A percentile compares a stretch with the other conserved stretches of the same genome.
Conservation (phyloP, 2,888 invertebrate species). For the Argyresthia goedartella region DNA sequence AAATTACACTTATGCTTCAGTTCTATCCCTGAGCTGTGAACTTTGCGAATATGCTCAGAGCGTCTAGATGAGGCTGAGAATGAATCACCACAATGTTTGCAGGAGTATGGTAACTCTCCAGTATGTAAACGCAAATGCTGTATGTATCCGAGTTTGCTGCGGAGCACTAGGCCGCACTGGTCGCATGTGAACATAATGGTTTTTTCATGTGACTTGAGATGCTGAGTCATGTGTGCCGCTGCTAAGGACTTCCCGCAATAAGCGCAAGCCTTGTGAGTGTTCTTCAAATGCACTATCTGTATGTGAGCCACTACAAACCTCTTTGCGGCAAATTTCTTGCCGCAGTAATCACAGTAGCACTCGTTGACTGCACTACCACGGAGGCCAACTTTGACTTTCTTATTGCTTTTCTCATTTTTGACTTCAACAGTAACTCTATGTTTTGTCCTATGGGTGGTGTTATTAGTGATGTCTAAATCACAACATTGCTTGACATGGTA, state of each 20-base stretch:
- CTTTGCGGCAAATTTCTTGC: slow-evolving; percentile 45
- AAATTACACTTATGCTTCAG: slow-evolving; percentile 35
- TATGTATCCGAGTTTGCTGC: slow-evolving; percentile 38
- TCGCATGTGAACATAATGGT: slow-evolving; percentile 29
- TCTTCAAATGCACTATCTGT: slow-evolving; percentile 51
- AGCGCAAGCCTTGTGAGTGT: slow-evolving; percentile 43
- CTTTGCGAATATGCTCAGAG: slow-evolving; percentile 42
- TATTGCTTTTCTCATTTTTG: slow-evolving; percentile 26
- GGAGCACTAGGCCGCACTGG: slow-evolving; percentile 35
- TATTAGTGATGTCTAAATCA: slow-evolving; percentile 26
- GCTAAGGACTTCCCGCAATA: slow-evolving; percentile 48
- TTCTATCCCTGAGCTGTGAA: slow-evolving; percentile 27
- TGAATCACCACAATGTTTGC: slow-evolving; percentile 37
- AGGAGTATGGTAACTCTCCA: slow-evolving; percentile 46
- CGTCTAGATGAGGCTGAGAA: slow-evolving; percentile 50
- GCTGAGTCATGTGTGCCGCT: slow-evolving; percentile 48
- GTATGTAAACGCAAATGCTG: slow-evolving; percentile 53
- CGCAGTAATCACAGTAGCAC: slow-evolving; percentile 51
- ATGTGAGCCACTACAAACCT: slow-evolving; percentile 49
- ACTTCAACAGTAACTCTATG: slow-evolving; percentile 31
- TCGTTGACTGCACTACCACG: slow-evolving; percentile 35
- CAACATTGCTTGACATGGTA: slow-evolving; percentile 46
- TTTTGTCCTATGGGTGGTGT: slow-evolving; percentile 24
- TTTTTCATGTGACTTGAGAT: slow-evolving; percentile 36
- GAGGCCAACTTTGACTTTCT: slow-evolving; percentile 34